Evolutionary conservation across 2,113 vertebrate species (phyloP), one percentile per base, ranked within the genome.

Genomic region (Sporophila hypoxantha): DNA sequence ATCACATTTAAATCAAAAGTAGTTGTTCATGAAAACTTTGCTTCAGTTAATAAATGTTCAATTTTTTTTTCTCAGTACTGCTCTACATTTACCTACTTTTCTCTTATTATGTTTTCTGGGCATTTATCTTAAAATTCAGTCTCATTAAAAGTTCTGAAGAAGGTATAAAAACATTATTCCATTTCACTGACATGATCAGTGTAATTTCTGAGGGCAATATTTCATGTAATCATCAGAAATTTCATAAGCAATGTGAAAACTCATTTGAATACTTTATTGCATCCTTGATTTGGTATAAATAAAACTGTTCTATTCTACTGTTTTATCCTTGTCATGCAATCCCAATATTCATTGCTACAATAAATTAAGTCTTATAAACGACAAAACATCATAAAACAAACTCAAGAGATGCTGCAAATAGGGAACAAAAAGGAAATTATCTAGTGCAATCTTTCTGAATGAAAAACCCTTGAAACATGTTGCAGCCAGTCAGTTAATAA

Each of bases 401-500:
- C 88, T 87, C 80, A 91, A 85, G 71, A 80, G 32, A 85, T 22
- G 39, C 27, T 77, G 55, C 89, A 92, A 93, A 91, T 36, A 42
- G 30, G 20, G 37, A 92, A 86, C 53, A 88, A 74, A 89, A 87
- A 82, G 19, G 41, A 85, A 92, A 86, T 88, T 64, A 78, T 67
- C 47, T 30, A 60, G 26, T 75, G 50, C 39, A 88, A 75, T 71
- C 27, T 76, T 88, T 85, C 55, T 80, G 39, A 76, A n/a, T 34
- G 27, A 39, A 89, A 91, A 90, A 42, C 59, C 69, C 55, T 62
- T 73, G 85, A 87, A 76, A 64, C 59, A 57, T 25, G 47, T 62
- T 91, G 76, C 73, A 94, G 81, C 37, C 57, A 93, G 56, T 22
- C 77, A 85, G 80, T 87, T 92, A 95, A 95, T 88, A 92, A 95